A percentile compares a stretch with the other conserved stretches of the same genome.
Conservation (phyloP, 2,113 vertebrate genomes). For the Holacanthus passer region DNA sequence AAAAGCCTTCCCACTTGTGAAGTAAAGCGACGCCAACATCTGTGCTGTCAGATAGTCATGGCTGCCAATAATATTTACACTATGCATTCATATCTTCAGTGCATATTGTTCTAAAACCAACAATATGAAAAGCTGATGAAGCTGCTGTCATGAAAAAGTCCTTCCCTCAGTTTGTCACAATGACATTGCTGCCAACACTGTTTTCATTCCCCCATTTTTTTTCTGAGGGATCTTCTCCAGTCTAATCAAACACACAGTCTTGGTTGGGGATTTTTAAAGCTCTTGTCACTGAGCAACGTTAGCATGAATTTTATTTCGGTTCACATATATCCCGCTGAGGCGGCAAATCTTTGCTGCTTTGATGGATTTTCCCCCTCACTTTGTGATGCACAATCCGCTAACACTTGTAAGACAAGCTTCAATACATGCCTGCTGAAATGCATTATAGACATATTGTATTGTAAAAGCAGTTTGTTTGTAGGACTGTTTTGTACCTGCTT, state of each 20-base stretch:
- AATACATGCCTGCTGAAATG: conserved; percentile 38
- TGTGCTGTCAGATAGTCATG: conserved; percentile 70
- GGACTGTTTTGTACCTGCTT: neutral
- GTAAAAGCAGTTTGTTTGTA: conserved; percentile 30
- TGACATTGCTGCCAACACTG: conserved; percentile 56
- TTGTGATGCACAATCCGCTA: conserved; percentile 54
- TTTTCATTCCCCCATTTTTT: conserved; percentile 42
- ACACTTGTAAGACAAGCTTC: conserved; percentile 64
- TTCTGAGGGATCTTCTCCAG: conserved; percentile 52
- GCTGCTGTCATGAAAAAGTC: conserved; percentile 56
- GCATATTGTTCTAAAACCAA: conserved; percentile 65
- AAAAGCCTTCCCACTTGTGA: conserved; percentile 46
- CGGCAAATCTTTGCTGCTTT: conserved; percentile 69
- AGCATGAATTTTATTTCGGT: conserved; percentile 58
- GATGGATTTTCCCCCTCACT: conserved; percentile 55
- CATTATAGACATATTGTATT: conserved; percentile 9
- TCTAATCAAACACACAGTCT: conserved; percentile 69
- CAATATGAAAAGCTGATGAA: conserved; percentile 68
- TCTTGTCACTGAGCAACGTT: conserved; percentile 59
- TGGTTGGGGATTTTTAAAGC: conserved; percentile 64
- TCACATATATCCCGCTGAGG: conserved; percentile 61
- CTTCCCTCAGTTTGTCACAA: conserved; percentile 44
- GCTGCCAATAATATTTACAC: conserved; percentile 71
- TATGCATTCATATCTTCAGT: conserved; percentile 53
- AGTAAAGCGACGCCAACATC: conserved; percentile 60